A percentile compares a stretch with the other conserved stretches of the same genome.
Evolutionary conservation across 2,113 vertebrate species (phyloP).

Genomic region (Xiphias gladius): DNA sequence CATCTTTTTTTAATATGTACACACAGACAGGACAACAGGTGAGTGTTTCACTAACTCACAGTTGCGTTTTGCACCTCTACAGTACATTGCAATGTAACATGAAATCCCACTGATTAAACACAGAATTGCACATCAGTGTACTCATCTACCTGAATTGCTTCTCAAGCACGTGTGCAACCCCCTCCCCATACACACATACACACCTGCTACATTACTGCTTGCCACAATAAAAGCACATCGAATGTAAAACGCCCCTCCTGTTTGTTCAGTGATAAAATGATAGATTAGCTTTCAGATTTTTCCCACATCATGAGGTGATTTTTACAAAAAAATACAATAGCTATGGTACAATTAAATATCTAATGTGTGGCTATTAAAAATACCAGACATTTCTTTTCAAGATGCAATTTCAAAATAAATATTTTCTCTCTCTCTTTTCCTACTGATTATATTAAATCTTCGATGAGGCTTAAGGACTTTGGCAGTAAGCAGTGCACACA

Average conservation of each 20-base stretch:
- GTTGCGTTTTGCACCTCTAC: conserved; percentile 30
- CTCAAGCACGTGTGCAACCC: neutral
- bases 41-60: conserved; percentile 5
- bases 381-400: conserved; percentile 44
- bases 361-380: conserved; percentile 71
- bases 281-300: conserved; percentile 28
- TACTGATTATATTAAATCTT: conserved; percentile 70
- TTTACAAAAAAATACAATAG: conserved; percentile 74
- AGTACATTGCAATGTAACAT: conserved; percentile 39
- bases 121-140: conserved; percentile 18
- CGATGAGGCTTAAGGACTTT: conserved; percentile 71
- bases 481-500: conserved; percentile 72
- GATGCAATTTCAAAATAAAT: conserved; percentile 77
- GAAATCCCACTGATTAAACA: conserved; percentile 17
- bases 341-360: conserved; percentile 67
- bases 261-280: conserved; percentile 67
- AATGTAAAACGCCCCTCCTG: conserved; percentile 46
- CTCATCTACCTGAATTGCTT: conserved; percentile 32
- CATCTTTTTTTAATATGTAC: conserved; percentile 29
- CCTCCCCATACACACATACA: neutral
- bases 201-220: conserved; percentile 64
- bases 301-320: conserved; percentile 38
- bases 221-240: conserved; percentile 65
- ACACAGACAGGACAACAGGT: conserved; percentile 19
- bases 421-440: conserved; percentile 47